Percentiles rank a stretch among this genome's conserved stretches.
Conservation (phyloP, 2,113 vertebrate genomes). For the Ondatra zibethicus region DNA sequence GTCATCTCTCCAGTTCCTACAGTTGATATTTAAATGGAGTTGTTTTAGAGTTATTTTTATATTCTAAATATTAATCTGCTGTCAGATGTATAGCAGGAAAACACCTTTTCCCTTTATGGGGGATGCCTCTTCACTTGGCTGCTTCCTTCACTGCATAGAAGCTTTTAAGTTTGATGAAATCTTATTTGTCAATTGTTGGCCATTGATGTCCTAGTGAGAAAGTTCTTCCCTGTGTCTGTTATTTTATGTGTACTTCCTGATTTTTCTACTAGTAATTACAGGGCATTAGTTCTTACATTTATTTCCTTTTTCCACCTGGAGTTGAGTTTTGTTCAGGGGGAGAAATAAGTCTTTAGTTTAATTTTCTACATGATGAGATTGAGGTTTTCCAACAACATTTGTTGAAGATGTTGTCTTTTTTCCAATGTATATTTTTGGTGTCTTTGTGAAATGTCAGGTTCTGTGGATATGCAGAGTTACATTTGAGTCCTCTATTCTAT, state of each 20-base stretch:
- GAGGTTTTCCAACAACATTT: no score
- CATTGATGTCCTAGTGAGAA: neutral
- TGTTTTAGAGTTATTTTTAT: no score
- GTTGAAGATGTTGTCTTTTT: no score
- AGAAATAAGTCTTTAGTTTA: no score
- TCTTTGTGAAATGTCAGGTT: no score
- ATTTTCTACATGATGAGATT: no score
- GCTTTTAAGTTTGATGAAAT: neutral
- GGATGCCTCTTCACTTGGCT: neutral
- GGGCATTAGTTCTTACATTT: neutral
- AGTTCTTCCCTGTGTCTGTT: neutral
- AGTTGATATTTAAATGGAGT: neutral
- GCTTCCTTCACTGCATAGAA: neutral
- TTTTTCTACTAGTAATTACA: neutral
- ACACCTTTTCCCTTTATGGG: neutral
- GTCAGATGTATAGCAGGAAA: neutral
- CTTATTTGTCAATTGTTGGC: neutral
- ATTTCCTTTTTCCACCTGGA: neutral
- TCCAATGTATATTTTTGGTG: no score
- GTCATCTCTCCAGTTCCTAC: neutral
- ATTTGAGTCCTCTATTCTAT: neutral
- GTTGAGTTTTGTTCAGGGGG: no score
- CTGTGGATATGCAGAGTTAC: no score
- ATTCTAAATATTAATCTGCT: no score
- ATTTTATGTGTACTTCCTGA: neutral